Evolutionary conservation across 2,797 vertebrate species (phyloP).

Genomic region (Pseudocheirus occidentalis): DNA sequence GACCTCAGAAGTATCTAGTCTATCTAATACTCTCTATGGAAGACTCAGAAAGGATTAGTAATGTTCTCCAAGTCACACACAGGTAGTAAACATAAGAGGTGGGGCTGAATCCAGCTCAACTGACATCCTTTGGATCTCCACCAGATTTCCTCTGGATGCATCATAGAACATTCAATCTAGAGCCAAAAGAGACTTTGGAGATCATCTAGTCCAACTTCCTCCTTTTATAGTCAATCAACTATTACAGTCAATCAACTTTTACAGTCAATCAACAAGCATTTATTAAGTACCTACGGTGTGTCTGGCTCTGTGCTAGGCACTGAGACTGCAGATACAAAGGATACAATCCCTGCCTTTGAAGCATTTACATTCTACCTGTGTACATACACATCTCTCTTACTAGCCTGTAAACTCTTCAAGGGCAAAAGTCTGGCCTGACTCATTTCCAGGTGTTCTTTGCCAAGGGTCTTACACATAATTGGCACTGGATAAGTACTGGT

Average conservation of each 20-base stretch:
- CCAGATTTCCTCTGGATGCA: not conserved
- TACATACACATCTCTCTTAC: not conserved
- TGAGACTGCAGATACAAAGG: not conserved
- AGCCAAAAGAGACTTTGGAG: not conserved
- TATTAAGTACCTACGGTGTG: not conserved
- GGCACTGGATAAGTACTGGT: not conserved
- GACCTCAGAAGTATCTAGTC: not conserved
- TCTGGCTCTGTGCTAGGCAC: not conserved
- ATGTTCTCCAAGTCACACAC: not conserved
- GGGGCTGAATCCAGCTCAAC: not conserved
- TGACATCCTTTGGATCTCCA: not conserved
- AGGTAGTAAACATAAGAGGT: not conserved
- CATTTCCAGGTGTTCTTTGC: not conserved
- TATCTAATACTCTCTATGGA: not conserved
- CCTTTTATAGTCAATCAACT: too few species aligned
- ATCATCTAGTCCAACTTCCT: not conserved
- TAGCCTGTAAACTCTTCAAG: not conserved
- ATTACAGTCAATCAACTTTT: too few species aligned
- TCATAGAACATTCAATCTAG: not conserved
- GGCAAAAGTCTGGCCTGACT: not conserved
- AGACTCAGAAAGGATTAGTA: not conserved
- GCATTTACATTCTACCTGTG: not conserved
- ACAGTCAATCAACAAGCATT: not conserved
- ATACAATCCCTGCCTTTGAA: not conserved
- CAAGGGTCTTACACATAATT: not conserved